These are phyloP conservation scores for Aurelia aurita DNA, from an alignment of 30 jellyfish, hydroid and myxozoan genomes.

Conservation along the genomic window DNA sequence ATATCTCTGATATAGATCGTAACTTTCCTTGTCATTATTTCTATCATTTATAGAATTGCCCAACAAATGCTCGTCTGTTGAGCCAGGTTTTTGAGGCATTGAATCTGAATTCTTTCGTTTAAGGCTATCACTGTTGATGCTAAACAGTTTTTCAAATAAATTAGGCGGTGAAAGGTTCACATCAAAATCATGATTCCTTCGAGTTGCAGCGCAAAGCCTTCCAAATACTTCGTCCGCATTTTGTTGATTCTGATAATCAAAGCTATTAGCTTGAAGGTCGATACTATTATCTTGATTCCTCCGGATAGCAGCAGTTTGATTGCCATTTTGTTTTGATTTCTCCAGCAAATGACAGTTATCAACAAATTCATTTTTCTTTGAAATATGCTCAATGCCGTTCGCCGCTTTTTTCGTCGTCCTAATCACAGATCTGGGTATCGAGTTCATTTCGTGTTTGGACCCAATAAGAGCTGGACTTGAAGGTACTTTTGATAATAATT, in stretches of 20 bases:
- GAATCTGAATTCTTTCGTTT: background rate
- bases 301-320: background rate
- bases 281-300: background rate
- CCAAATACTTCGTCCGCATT: background rate
- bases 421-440: slow-evolving; percentile 26
- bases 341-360: no score
- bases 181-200: background rate
- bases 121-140: background rate
- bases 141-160: slow-evolving; percentile 36
- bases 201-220: background rate
- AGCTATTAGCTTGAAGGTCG: background rate
- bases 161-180: slow-evolving; percentile 23
- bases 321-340: background rate
- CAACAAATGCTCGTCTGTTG: no score
- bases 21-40: no score
- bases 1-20: no score
- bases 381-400: background rate
- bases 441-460: background rate
- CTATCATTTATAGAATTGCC: no score
- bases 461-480: background rate
- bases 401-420: background rate
- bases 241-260: background rate
- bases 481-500: background rate
- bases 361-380: no score
- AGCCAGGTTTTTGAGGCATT: background rate